Percentiles rank a stretch among this genome's conserved stretches.
Conservation (phyloP, 2,797 vertebrate genomes). For the Microctenopoma steveboyesi region DNA sequence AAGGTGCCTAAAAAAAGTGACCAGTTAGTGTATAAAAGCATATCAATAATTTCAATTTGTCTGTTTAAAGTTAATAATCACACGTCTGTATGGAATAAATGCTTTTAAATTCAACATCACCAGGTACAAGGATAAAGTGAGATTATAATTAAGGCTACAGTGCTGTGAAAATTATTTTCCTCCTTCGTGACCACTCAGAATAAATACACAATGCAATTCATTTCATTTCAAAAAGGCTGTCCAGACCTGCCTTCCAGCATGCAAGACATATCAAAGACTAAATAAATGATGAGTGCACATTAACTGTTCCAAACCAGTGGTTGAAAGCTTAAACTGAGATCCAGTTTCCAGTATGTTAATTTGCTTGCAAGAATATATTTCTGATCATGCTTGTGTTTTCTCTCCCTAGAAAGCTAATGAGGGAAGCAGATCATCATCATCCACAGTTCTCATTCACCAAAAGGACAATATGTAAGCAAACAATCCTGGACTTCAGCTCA, state of each 20-base stretch:
- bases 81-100: neutral
- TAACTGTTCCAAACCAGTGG: too few species aligned
- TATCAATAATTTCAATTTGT: too few species aligned
- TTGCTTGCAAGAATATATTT: neutral
- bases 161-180: too few species aligned
- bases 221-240: too few species aligned
- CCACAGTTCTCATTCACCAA: too few species aligned
- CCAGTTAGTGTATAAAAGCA: too few species aligned
- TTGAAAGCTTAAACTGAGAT: too few species aligned
- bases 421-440: neutral
- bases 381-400: neutral
- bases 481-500: neutral
- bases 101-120: conserved; percentile 2
- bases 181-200: too few species aligned
- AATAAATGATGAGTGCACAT: neutral
- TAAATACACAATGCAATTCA: too few species aligned
- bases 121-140: neutral
- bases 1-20: too few species aligned
- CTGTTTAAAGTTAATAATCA: neutral
- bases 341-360: too few species aligned
- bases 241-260: neutral
- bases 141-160: neutral
- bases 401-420: neutral
- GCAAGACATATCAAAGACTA: neutral
- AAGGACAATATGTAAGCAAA: neutral